A percentile compares a stretch with the other conserved stretches of the same genome.
These are phyloP conservation scores for Ricordea florida DNA, from an alignment of 92 coral and sea anemone species.

Conservation along the genomic window DNA sequence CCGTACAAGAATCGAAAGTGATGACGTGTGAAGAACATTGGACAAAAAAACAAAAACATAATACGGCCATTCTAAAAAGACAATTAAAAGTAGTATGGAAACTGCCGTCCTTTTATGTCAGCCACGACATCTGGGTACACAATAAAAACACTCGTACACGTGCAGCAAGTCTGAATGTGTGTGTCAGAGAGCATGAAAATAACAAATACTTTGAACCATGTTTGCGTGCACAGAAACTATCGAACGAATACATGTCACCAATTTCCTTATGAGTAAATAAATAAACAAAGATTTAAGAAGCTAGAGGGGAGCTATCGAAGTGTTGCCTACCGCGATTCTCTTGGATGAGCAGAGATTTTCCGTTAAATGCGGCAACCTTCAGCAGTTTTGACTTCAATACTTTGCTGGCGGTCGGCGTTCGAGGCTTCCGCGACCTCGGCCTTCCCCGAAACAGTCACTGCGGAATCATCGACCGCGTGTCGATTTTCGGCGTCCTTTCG, in stretches of 20 bases:
- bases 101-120: neutral
- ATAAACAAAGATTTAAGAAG: conserved; percentile 12
- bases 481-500: conserved; percentile 8
- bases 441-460: neutral
- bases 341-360: neutral
- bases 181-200: neutral
- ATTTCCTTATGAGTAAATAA: conserved; percentile 24
- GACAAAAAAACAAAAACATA: conserved; percentile 45
- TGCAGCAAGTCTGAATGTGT: neutral
- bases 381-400: conserved; percentile 90
- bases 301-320: neutral
- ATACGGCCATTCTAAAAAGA: conserved; percentile 2
- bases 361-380: conserved; percentile 85
- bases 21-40: conserved; percentile 35
- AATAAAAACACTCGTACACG: conserved; percentile 8
- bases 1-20: neutral
- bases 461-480: conserved; percentile 18
- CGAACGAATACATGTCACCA: conserved; percentile 23
- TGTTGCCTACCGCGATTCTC: conserved; percentile 1
- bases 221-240: neutral
- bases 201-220: neutral
- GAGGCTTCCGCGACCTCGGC: conserved; percentile 1
- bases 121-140: conserved; percentile 18
- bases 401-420: conserved; percentile 45
- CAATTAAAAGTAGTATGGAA: conserved; percentile 14